Base-by-base conservation (phyloP, 2,113 vertebrate genomes). In the Malurus alboscapulatus region DNA sequence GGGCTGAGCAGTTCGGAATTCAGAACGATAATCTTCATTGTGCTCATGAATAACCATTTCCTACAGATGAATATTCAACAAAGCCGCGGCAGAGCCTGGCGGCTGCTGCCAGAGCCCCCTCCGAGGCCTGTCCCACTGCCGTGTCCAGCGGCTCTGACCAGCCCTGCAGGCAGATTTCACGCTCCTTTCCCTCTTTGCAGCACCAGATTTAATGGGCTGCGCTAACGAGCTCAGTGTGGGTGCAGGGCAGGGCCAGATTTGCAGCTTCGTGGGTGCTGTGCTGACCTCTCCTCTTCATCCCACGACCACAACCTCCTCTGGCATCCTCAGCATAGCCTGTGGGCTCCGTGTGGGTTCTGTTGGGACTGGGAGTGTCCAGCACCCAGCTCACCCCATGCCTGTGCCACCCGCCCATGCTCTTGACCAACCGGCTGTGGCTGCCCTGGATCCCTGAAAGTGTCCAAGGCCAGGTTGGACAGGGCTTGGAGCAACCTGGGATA, bases 1-100 rank as follows among this genome's bases (percentile, higher is more conserved):
- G 88, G 55, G 89, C 88, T 38, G 81, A 67, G 80, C 14, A 38
- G 87, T 19, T 74, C 38, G 13, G 92, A 42, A 77, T 85, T 53
- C 90, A 27, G 44, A 84, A 21, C 5, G 11, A 66, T 87, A 38
- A 85, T 95, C 78, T 83, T 63, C 92, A 59, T 57, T 80, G 91
- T 87, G 90, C 94, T 97, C 88, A 84, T 92, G 95, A 96, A 93
- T 95, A 94, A 91, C 67, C 87, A 91, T 87, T 63, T 84, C 67
- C 78, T 62, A 32, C 25, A 42, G 66, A 81, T 68, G 87, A 73
- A 78, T 93, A 68, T 62, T 90, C 59, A 86, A 27, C 81, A 68
- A 30, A 72, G 79, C 51, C 21, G 22, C 4, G 47, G 50, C 48
- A 73, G 58, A 69, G 61, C 77, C 75, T n/a, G 87, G 36, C 2